Evolutionary conservation across 2,113 vertebrate genomes (phyloP).

Genomic region (Oncorhynchus nerka): DNA sequence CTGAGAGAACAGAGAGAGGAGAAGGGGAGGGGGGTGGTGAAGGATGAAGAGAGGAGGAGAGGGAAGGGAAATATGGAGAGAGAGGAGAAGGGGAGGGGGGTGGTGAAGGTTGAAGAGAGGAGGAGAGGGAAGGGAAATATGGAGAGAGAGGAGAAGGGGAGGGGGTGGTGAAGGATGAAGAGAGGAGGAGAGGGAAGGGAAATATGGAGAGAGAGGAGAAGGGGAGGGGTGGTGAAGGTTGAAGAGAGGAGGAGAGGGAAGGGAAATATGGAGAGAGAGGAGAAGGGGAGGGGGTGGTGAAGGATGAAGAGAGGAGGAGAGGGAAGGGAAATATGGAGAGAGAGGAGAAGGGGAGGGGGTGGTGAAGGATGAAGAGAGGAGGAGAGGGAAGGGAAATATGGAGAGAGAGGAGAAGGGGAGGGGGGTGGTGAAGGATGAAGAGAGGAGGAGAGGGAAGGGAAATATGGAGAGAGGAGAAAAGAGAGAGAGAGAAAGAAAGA

Average conservation of each 20-base stretch:
- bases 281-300: background rate
- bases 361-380: too few relatives aligned
- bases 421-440: conserved; percentile 3
- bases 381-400: too few relatives aligned
- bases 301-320: conserved; percentile 4
- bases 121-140: background rate
- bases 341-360: background rate
- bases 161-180: conserved; percentile 6
- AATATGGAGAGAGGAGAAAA: too few relatives aligned
- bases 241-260: conserved; percentile 6
- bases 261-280: background rate
- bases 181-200: conserved; percentile 3
- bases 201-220: background rate
- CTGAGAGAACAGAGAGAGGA: background rate
- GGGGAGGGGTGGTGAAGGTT: background rate
- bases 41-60: conserved; percentile 7
- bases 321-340: too few relatives aligned
- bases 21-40: background rate
- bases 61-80: too few relatives aligned
- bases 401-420: background rate
- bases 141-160: background rate
- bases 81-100: too few relatives aligned
- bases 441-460: conserved; percentile 3
- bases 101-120: conserved; percentile 13
- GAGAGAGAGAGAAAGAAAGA: background rate